Conservation (phyloP, 1,140 invertebrate species). For the Babylonia areolata region DNA sequence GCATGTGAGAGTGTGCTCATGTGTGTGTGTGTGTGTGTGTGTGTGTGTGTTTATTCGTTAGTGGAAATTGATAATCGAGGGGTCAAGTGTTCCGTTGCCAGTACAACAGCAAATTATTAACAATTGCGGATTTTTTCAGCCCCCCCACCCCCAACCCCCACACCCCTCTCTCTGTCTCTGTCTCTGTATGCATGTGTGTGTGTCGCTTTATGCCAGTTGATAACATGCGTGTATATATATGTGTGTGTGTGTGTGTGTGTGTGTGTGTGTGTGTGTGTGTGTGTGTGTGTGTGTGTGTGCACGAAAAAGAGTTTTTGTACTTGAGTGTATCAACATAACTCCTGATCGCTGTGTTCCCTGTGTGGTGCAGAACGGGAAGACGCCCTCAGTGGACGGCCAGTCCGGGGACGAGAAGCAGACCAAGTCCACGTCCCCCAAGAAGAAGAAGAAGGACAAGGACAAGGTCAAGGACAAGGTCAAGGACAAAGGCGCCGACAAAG, state of each 20-base stretch:
- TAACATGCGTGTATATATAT: neutral
- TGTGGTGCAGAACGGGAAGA: constrained; percentile 17
- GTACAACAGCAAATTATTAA: no score
- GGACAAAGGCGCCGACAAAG: neutral
- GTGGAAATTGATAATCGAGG: no score
- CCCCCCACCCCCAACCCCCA: no score
- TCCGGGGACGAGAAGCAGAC: constrained; percentile 31
- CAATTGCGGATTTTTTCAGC: no score
- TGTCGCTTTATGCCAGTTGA: no score
- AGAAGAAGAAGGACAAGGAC: constrained; percentile 24
- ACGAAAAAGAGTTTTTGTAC: no score
- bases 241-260: neutral
- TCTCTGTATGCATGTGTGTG: no score
- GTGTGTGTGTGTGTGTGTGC: neutral
- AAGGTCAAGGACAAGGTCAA: constrained; percentile 2
- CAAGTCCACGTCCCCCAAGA: neutral
- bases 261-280: constrained; percentile 1
- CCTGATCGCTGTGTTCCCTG: neutral
- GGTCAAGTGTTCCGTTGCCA: no score
- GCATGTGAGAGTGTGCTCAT: neutral
- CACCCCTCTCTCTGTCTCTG: no score
- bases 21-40: no score
- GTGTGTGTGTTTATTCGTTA: no score
- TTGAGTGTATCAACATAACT: neutral
- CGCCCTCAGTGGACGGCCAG: constrained; percentile 18